Evolutionary conservation across 2,797 vertebrate genomes (phyloP).

Genomic region (Molossus molossus): DNA sequence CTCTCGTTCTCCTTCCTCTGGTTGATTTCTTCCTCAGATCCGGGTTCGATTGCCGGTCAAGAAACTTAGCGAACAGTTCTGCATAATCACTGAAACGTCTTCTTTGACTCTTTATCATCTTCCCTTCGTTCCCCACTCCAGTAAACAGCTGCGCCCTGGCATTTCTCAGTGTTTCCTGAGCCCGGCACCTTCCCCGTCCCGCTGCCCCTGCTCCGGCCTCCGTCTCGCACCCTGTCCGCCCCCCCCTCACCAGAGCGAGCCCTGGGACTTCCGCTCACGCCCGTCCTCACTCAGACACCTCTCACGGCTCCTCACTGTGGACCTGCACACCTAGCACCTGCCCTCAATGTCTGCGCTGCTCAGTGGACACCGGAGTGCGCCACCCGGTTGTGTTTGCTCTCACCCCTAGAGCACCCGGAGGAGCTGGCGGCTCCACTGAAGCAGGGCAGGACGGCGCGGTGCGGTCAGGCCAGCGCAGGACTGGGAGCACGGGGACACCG

Average conservation of each 20-base stretch:
- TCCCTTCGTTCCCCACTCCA: too few species aligned
- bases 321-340: too few species aligned
- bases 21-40: not conserved
- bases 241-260: too few species aligned
- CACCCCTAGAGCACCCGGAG: not conserved
- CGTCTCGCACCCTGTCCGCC: too few species aligned
- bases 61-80: not conserved
- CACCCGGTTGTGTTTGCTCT: not conserved
- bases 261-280: too few species aligned
- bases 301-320: too few species aligned
- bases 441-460: not conserved
- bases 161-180: too few species aligned
- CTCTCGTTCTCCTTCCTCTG: not conserved
- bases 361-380: not conserved
- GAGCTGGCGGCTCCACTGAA: not conserved
- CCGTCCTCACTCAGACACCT: too few species aligned
- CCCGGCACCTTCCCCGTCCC: too few species aligned
- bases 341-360: too few species aligned
- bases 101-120: not conserved
- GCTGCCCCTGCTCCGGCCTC: too few species aligned
- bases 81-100: not conserved
- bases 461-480: accelerated
- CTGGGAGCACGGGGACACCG: not conserved
- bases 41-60: not conserved
- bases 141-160: too few species aligned